Percentiles rank a stretch among this genome's conserved stretches.
Conservation (phyloP, 2,797 vertebrate species). For the Platyrinchus mystaceus region DNA sequence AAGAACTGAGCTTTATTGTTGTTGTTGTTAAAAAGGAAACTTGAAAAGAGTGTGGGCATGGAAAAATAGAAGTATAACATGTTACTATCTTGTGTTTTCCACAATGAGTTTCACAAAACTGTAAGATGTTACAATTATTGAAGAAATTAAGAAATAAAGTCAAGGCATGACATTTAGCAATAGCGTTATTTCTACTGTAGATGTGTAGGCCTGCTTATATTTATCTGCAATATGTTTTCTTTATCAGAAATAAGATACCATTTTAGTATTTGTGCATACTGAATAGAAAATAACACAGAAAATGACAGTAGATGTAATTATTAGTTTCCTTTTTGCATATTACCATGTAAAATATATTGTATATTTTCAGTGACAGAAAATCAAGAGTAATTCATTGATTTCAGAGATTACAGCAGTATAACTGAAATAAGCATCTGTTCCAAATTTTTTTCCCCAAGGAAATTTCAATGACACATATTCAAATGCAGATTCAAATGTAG, state of each 20-base stretch:
- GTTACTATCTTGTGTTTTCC: background rate
- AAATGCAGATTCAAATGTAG: background rate
- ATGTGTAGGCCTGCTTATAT: background rate
- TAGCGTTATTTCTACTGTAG: background rate
- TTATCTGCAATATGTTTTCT: background rate
- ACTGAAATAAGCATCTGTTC: background rate
- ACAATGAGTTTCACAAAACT: background rate
- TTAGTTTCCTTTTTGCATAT: background rate
- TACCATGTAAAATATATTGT: background rate
- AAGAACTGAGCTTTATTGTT: background rate
- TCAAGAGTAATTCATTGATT: background rate
- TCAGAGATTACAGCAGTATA: background rate
- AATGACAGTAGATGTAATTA: background rate
- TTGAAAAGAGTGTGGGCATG: background rate
- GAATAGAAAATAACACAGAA: background rate
- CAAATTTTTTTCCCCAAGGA: background rate
- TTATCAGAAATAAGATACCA: background rate
- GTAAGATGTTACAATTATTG: background rate
- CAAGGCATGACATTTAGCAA: background rate
- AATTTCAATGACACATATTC: background rate
- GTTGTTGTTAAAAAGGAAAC: background rate
- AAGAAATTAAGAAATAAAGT: background rate
- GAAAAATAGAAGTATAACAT: background rate
- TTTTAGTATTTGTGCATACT: background rate
- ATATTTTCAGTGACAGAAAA: background rate